Base-by-base conservation (phyloP, 2,797 vertebrate species). In the Otolemur crassicaudatus region DNA sequence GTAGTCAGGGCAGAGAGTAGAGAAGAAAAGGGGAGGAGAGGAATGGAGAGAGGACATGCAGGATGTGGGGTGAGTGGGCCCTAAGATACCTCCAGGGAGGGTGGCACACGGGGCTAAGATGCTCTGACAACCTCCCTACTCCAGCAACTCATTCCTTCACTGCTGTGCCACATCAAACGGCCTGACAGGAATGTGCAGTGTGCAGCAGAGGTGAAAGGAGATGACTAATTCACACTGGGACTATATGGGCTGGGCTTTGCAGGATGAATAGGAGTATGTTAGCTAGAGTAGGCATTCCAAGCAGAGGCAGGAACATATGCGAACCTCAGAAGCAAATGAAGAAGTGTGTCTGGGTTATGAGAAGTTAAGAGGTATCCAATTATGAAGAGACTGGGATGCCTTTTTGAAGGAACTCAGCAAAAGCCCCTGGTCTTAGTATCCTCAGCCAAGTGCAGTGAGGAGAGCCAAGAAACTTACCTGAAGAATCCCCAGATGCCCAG, bases 401-500 rank as follows among this genome's bases (percentile, higher is more conserved):
- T 83, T 2, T 2, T 1, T 29, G 37, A 72, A 20, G 63, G 29
- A 27, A 16, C 27, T 40, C 3, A 31, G 56, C 17, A 29, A 85
- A 91, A 17, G 3, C 17, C 3, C 40, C 12, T 27, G 46, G n/a
- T 11, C 69, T 69, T 9, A 5, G 27, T 5, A 5, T 3, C 27
- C 43, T 25, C 1, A 5, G 4, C 40, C 7, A 0, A 34, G 31
- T 23, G 29, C 65, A 31, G 10, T 19, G 14, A 69, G 7, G 31
- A 2, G 16, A n/a, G 7, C 2, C 19, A 23, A 13, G 60, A 61
- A 31, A 0, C 13, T 0, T 97, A 99, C 99, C 99, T 99, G 56
- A 99, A 98, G 92, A 98, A 99, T 40, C 99, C 99, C 93, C 99
- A 98, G 86, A 99, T 98, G 87, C 99, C 98, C 3, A 99, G 98